These are phyloP conservation scores for Catharus minimus DNA, from an alignment of 2,113 vertebrate species.

Conservation along the genomic window DNA sequence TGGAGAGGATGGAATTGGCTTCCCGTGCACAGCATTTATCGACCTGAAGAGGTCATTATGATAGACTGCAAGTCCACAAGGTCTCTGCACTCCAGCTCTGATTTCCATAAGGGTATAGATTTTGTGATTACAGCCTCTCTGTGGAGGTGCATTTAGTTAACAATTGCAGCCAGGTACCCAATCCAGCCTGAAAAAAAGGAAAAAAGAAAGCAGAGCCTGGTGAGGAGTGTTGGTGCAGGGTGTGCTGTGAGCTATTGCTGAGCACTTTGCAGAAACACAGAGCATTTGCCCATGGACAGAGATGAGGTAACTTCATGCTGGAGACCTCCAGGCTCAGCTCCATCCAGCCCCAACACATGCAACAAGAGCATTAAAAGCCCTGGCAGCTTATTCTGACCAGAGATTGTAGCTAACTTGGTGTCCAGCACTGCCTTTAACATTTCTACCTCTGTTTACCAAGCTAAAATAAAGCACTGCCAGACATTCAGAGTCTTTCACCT, in stretches of 20 bases:
- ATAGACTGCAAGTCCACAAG: slow-evolving; percentile 8
- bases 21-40: background rate
- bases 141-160: background rate
- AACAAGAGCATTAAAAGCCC: background rate
- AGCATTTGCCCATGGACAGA: background rate
- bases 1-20: background rate
- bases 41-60: slow-evolving; percentile 6
- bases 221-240: background rate
- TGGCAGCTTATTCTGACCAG: background rate
- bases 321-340: background rate
- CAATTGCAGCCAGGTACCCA: background rate
- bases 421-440: background rate
- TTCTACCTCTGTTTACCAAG: background rate
- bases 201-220: background rate
- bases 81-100: background rate
- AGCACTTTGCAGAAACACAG: background rate
- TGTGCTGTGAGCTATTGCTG: background rate
- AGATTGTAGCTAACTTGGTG: background rate
- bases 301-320: background rate
- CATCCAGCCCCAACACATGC: background rate
- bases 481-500: background rate
- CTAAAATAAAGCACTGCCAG: background rate
- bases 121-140: slow-evolving; percentile 17
- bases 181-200: background rate
- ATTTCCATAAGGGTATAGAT: slow-evolving; percentile 32